phyloP scores from a whole-genome alignment of 2,888 invertebrate species.

The Orchesellides sinensis region DNA sequence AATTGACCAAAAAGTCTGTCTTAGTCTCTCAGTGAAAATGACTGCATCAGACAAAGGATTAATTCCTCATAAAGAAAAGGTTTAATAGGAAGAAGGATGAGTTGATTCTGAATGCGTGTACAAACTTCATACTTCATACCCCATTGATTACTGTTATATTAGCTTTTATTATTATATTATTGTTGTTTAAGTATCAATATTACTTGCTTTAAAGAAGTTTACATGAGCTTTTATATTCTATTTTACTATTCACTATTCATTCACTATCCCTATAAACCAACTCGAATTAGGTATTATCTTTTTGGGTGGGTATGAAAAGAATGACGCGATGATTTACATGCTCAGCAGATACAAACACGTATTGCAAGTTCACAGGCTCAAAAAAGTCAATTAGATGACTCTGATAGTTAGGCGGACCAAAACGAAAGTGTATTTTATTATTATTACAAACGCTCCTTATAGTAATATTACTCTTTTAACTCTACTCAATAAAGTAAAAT shows the following conservation, averaged over 20 bases:
- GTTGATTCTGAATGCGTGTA: too few relatives aligned
- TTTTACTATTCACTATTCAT: not conserved
- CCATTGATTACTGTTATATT: too few relatives aligned
- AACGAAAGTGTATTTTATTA: too few relatives aligned
- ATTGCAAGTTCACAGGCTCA: not conserved
- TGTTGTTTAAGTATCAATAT: too few relatives aligned
- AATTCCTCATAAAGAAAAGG: too few relatives aligned
- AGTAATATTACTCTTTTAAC: not conserved
- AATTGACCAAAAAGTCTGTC: too few relatives aligned
- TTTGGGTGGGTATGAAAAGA: slow-evolving; percentile 22
- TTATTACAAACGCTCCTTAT: not conserved
- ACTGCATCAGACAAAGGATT: too few relatives aligned
- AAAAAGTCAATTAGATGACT: not conserved
- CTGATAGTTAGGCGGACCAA: too few relatives aligned
- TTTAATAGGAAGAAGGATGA: too few relatives aligned
- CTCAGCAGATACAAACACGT: not conserved
- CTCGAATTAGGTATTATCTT: not conserved
- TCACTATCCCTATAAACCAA: not conserved
- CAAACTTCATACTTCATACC: too few relatives aligned
- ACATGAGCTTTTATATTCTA: not conserved
- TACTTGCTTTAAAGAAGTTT: not conserved
- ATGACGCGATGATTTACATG: not conserved
- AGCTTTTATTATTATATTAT: not conserved
- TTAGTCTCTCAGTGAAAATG: too few relatives aligned
- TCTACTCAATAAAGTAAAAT: not conserved